These are phyloP conservation scores for Menidia beryllina DNA, from an alignment of 2,113 vertebrate species.

Conservation along the genomic window DNA sequence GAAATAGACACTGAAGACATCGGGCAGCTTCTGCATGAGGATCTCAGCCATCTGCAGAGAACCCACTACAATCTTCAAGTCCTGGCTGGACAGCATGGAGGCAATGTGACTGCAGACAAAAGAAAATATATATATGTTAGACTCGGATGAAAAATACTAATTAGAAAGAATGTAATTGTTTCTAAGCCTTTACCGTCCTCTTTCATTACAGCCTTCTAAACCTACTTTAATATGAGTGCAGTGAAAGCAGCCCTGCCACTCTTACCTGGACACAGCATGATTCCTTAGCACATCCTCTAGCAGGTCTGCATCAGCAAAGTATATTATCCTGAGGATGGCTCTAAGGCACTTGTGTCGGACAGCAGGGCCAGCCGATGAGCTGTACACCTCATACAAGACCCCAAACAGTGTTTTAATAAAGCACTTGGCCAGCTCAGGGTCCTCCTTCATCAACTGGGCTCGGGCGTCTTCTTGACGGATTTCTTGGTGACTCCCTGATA, in stretches of 20 bases:
- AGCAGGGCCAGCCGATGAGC: conserved; percentile 97
- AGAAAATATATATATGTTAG: conserved; percentile 15
- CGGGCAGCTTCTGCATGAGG: conserved; percentile 98
- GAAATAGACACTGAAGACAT: conserved; percentile 99
- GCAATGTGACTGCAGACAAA: conserved; percentile 93
- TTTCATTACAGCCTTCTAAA: not conserved
- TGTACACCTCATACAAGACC: conserved; percentile 99
- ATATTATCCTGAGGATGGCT: conserved; percentile 99
- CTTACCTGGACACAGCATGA: conserved; percentile 97
- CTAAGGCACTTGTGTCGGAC: conserved; percentile 99
- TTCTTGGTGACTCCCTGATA: conserved; percentile 92
- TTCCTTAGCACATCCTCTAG: conserved; percentile 98
- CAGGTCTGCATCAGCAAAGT: conserved; percentile 98
- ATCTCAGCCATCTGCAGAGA: conserved; percentile 99
- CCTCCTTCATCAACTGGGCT: conserved; percentile 98
- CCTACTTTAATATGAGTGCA: not conserved
- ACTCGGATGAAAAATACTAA: not conserved
- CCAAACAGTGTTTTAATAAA: conserved; percentile 99
- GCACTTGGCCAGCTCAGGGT: conserved; percentile 97
- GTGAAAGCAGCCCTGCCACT: not conserved
- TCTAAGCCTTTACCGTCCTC: not conserved
- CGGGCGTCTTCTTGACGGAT: conserved; percentile 96
- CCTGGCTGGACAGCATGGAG: conserved; percentile 99
- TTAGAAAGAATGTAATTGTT: too few relatives aligned
- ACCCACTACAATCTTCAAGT: conserved; percentile 99